These are phyloP conservation scores for Drosophila parvula DNA, from an alignment of 1,140 invertebrate species.

Conservation along the genomic window DNA sequence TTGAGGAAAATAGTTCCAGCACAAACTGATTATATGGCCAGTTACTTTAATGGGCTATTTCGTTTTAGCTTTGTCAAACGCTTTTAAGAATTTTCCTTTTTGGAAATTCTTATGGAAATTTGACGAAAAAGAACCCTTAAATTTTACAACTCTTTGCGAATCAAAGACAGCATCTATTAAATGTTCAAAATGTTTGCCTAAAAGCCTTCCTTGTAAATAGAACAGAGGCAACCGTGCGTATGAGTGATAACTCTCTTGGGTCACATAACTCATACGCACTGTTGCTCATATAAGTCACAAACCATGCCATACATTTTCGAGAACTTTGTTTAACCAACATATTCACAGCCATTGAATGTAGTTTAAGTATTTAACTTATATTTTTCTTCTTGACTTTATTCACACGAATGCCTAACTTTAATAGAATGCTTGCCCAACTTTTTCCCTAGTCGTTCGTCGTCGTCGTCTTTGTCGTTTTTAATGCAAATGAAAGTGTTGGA, in stretches of 20 bases:
- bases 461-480: background rate
- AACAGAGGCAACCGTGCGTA: conserved; percentile 3
- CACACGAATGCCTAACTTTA: conserved; percentile 14
- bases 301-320: conserved; percentile 1
- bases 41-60: conserved; percentile 5
- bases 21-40: conserved; percentile 22
- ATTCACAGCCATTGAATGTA: conserved; percentile 4
- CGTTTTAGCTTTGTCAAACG: background rate
- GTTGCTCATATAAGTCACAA: conserved; percentile 1
- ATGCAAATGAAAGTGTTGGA: conserved; percentile 44
- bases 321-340: conserved; percentile 7
- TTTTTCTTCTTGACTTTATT: conserved; percentile 1
- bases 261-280: conserved; percentile 29
- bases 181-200: no score
- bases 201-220: background rate
- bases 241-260: background rate
- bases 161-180: no score
- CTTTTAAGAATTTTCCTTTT: background rate
- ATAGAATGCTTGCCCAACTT: conserved; percentile 17
- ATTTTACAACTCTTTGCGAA: no score
- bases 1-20: conserved; percentile 14
- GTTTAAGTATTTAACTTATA: conserved; percentile 5
- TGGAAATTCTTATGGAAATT: background rate
- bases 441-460: background rate
- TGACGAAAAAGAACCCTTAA: no score